Conservation (phyloP, 2,888 invertebrate genomes). For the Adelphocoris suturalis region DNA sequence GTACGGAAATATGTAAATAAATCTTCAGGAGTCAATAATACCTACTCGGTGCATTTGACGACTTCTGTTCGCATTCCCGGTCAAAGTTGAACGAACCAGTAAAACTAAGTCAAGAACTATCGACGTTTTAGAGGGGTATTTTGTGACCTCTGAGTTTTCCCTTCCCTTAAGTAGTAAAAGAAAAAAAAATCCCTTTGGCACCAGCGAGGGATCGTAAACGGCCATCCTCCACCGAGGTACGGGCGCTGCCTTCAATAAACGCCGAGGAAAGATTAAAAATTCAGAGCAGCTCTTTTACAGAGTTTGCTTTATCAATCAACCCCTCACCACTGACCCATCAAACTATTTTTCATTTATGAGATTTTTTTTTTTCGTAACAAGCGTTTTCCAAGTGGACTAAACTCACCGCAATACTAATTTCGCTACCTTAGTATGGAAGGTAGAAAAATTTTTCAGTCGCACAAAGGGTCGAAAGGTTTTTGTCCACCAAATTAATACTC, state of each 20-base stretch:
- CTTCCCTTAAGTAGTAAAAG: conserved; percentile 26
- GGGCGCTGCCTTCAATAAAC: neutral
- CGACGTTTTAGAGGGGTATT: neutral
- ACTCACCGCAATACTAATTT: neutral
- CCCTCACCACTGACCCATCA: neutral
- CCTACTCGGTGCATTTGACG: neutral
- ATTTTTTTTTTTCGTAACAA: neutral
- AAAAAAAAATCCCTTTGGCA: conserved; percentile 10
- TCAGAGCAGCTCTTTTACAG: conserved; percentile 14
- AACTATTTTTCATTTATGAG: neutral
- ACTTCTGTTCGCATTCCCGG: neutral
- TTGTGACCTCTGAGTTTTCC: conserved; percentile 26
- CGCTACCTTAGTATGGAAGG: too few species aligned
- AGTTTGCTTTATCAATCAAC: conserved; percentile 26
- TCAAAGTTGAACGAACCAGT: neutral
- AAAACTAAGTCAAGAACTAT: conserved; percentile 12
- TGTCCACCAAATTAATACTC: neutral
- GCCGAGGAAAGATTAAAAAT: conserved; percentile 19
- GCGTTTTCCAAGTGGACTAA: neutral
- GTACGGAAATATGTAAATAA: too few species aligned
- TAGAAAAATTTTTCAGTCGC: too few species aligned
- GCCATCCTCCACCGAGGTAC: neutral
- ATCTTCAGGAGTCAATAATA: too few species aligned
- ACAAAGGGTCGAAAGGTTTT: too few species aligned
- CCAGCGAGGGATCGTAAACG: conserved; percentile 1